These are phyloP conservation scores for Mastomys coucha DNA, from an alignment of 2,113 vertebrate genomes.

Conservation along the genomic window DNA sequence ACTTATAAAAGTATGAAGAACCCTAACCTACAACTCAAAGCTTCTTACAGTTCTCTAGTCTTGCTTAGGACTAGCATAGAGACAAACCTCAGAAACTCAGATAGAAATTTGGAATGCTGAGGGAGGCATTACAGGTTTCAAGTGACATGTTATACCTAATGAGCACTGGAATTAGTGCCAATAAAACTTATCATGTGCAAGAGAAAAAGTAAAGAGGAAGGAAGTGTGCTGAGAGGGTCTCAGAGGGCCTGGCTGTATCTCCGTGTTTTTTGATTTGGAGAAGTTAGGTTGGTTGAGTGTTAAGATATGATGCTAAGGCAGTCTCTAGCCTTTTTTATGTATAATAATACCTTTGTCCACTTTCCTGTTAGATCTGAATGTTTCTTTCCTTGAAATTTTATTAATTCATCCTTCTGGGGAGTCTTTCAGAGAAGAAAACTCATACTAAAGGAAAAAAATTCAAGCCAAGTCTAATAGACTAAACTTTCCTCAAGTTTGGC, in stretches of 20 bases:
- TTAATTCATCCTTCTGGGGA: slow-evolving; percentile 59
- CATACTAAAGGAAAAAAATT: slow-evolving; percentile 49
- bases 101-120: neutral
- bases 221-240: neutral
- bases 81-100: too few relatives aligned
- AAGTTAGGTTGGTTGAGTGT: neutral
- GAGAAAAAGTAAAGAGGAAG: neutral
- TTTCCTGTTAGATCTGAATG: slow-evolving; percentile 55
- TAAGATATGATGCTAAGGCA: neutral
- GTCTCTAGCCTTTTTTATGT: neutral
- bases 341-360: slow-evolving; percentile 46
- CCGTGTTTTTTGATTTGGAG: slow-evolving; percentile 1
- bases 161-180: slow-evolving; percentile 9
- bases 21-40: neutral
- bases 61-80: neutral
- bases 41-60: neutral
- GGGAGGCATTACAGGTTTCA: neutral
- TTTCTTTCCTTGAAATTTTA: slow-evolving; percentile 61
- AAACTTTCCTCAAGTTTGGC: slow-evolving; percentile 57
- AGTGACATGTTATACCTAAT: neutral
- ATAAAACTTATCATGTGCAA: neutral
- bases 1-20: neutral
- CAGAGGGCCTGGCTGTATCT: neutral
- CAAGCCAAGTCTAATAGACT: slow-evolving; percentile 68
- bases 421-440: slow-evolving; percentile 68